Percentiles rank a stretch among this genome's conserved stretches.
Evolutionary conservation across 2,797 vertebrate species (phyloP).

Genomic region (Gadopsis marmoratus): DNA sequence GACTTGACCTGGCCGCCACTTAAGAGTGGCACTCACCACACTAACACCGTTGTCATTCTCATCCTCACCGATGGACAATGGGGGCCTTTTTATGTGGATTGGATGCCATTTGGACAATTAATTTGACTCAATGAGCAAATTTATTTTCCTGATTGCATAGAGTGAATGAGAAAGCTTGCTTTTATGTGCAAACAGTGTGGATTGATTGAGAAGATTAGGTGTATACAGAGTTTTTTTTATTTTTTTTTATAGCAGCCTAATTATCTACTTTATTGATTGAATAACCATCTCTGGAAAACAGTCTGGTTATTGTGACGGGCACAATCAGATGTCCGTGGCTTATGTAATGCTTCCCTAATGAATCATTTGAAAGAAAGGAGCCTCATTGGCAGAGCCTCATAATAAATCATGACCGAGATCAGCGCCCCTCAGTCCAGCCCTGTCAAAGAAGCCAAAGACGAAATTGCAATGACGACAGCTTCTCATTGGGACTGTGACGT

Average conservation of each 20-base stretch:
- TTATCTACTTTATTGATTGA: constrained; percentile 40
- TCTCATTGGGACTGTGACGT: constrained; percentile 46
- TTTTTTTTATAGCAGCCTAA: constrained; percentile 30
- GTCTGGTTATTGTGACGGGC: constrained; percentile 51
- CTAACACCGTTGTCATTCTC: constrained; percentile 53
- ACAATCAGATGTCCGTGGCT: constrained; percentile 48
- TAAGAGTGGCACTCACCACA: constrained; percentile 41
- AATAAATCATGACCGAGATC: constrained; percentile 60
- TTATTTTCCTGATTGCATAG: constrained; percentile 43
- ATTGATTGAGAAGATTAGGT: constrained; percentile 29
- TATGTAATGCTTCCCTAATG: constrained; percentile 70
- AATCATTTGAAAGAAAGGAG: constrained; percentile 61
- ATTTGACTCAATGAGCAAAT: constrained; percentile 41
- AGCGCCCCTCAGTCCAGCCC: constrained; percentile 33
- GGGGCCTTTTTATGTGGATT: constrained; percentile 44
- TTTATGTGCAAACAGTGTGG: constrained; percentile 12
- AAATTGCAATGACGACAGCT: constrained; percentile 54
- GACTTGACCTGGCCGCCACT: constrained; percentile 60
- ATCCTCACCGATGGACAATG: constrained; percentile 48
- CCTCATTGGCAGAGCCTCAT: constrained; percentile 45
- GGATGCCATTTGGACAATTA: constrained; percentile 44
- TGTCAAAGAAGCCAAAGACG: constrained; percentile 55
- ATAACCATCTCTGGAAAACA: constrained; percentile 49
- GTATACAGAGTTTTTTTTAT: constrained; percentile 1
- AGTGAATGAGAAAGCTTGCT: background rate